phyloP scores from a whole-genome alignment of 2,888 invertebrate genomes.

The Trachelus tabidus region DNA sequence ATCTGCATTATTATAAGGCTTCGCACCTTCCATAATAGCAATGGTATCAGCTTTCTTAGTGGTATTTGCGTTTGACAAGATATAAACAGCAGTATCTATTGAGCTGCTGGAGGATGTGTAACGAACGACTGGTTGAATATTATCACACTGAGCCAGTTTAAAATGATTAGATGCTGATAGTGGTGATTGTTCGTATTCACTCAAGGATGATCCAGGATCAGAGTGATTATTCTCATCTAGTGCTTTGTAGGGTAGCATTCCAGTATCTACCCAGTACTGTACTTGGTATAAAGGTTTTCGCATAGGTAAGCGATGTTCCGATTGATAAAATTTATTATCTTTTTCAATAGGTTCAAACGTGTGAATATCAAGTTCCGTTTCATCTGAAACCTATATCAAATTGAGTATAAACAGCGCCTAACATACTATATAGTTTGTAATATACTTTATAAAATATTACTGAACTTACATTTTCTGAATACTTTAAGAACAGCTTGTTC shows the following conservation, averaged over 20 bases:
- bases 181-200: constrained; percentile 29
- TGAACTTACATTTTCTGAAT: constrained; percentile 32
- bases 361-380: constrained; percentile 29
- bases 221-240: constrained; percentile 16
- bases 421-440: not conserved
- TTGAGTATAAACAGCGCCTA: not conserved
- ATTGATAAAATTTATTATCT: constrained; percentile 8
- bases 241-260: constrained; percentile 38
- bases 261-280: constrained; percentile 55
- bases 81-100: constrained; percentile 53
- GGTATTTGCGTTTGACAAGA: constrained; percentile 47
- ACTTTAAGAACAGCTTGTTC: constrained; percentile 44
- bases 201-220: constrained; percentile 34
- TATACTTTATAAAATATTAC: not conserved
- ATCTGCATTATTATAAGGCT: constrained; percentile 9
- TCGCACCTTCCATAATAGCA: constrained; percentile 43
- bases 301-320: constrained; percentile 28
- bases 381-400: constrained; percentile 30
- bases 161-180: not conserved
- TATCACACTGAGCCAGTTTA: not conserved
- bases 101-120: constrained; percentile 40
- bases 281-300: constrained; percentile 39
- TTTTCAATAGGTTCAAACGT: constrained; percentile 25
- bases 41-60: constrained; percentile 44
- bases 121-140: not conserved